Conservation (phyloP, 2,888 invertebrate species). For the Liodrosophila aerea region DNA sequence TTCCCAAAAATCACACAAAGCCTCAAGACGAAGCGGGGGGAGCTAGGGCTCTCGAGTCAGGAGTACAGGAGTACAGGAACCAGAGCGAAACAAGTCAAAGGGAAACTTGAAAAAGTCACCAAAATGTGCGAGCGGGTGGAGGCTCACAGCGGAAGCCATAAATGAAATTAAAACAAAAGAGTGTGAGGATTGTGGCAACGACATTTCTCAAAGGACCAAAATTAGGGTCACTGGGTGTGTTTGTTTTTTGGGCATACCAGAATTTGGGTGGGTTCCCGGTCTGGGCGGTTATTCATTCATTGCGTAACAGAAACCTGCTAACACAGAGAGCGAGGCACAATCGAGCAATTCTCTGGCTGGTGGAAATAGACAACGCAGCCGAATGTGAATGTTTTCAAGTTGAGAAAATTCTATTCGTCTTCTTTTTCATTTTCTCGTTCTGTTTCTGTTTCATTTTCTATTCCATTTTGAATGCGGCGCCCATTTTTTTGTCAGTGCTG, state of each 20-base stretch:
- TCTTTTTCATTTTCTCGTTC: slow-evolving; percentile 11
- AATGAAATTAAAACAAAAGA: slow-evolving; percentile 71
- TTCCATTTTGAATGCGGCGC: slow-evolving; percentile 68
- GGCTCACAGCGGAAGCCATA: slow-evolving; percentile 73
- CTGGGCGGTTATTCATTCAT: slow-evolving; percentile 31
- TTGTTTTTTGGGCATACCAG: slow-evolving; percentile 47
- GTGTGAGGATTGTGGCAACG: slow-evolving; percentile 49
- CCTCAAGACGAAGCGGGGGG: slow-evolving; percentile 20
- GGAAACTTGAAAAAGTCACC: slow-evolving; percentile 55
- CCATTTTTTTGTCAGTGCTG: slow-evolving; percentile 52
- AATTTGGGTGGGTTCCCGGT: slow-evolving; percentile 6
- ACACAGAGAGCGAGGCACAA: slow-evolving; percentile 43
- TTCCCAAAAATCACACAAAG: slow-evolving; percentile 58
- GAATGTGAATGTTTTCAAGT: slow-evolving; percentile 62
- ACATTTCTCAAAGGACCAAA: slow-evolving; percentile 76
- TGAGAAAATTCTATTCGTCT: slow-evolving; percentile 48
- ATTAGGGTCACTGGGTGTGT: slow-evolving; percentile 82
- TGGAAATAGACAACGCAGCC: slow-evolving; percentile 40
- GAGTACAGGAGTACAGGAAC: slow-evolving; percentile 3
- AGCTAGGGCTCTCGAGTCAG: slow-evolving; percentile 10
- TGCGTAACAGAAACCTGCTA: slow-evolving; percentile 69
- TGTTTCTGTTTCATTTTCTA: slow-evolving; percentile 20
- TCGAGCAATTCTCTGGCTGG: slow-evolving; percentile 18
- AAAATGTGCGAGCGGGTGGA: slow-evolving; percentile 64
- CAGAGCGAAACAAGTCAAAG: slow-evolving; percentile 39